These are phyloP conservation scores for Dermatemys mawii DNA, from an alignment of 2,113 vertebrate species.

Conservation along the genomic window DNA sequence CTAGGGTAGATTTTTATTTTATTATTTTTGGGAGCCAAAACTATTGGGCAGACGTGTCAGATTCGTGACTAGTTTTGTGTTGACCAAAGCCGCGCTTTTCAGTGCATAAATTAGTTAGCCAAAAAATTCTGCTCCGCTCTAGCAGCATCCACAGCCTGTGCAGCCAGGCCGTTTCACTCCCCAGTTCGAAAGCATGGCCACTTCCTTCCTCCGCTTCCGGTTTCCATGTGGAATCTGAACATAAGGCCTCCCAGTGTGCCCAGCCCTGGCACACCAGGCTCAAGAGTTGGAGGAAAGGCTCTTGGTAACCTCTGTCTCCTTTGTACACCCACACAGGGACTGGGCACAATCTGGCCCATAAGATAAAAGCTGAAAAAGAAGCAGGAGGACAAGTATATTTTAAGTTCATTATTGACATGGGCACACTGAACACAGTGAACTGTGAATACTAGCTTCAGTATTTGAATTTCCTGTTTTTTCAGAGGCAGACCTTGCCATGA, in stretches of 20 bases:
- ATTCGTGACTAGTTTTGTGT: neutral
- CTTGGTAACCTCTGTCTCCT: neutral
- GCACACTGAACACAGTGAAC: neutral
- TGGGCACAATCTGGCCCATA: neutral
- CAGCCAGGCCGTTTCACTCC: neutral
- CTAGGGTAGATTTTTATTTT: neutral
- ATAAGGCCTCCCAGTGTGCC: neutral
- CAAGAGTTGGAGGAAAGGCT: neutral
- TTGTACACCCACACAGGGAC: neutral
- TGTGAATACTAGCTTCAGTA: neutral
- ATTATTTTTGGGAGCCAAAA: neutral
- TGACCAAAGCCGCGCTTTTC: neutral
- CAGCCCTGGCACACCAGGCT: neutral
- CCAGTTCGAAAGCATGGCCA: neutral
- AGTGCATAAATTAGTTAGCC: neutral
- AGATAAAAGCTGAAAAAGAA: neutral
- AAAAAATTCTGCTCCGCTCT: neutral
- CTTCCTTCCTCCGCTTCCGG: neutral
- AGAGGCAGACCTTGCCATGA: neutral
- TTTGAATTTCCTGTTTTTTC: neutral
- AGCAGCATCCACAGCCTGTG: neutral
- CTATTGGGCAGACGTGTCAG: neutral
- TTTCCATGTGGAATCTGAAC: neutral
- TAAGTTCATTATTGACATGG: neutral
- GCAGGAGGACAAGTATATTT: neutral